Conservation (phyloP, 2,113 vertebrate genomes). For the Crocuta crocuta region DNA sequence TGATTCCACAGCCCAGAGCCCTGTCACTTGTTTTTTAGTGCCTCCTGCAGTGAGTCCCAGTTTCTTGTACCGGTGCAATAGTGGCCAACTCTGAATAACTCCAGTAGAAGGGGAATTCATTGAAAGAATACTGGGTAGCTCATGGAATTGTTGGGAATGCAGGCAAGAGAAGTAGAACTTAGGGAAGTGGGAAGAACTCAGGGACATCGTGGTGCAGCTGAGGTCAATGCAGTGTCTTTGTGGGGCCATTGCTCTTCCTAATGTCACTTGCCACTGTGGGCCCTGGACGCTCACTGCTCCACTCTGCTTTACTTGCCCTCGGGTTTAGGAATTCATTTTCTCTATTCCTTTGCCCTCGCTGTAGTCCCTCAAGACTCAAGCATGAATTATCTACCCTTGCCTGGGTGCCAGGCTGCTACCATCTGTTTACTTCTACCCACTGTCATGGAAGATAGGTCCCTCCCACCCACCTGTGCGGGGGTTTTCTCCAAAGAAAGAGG, state of each 20-base stretch:
- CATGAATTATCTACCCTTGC: constrained; percentile 11
- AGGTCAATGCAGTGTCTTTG: not conserved
- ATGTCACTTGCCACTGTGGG: not conserved
- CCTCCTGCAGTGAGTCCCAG: not conserved
- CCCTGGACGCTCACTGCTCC: not conserved
- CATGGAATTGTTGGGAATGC: not conserved
- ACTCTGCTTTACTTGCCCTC: not conserved
- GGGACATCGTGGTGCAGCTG: not conserved
- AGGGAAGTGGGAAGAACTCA: not conserved
- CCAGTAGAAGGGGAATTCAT: constrained; percentile 26
- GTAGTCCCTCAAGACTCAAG: not conserved
- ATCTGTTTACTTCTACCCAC: not conserved
- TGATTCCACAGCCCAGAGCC: not conserved
- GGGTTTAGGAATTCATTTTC: constrained; percentile 11
- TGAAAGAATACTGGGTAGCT: not conserved
- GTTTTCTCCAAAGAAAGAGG: not conserved
- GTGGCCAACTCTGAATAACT: not conserved
- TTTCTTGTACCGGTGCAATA: not conserved
- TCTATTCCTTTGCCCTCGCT: not conserved
- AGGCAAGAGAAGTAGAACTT: not conserved
- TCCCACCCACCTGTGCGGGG: not conserved
- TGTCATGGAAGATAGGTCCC: not conserved
- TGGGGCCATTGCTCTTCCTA: not conserved
- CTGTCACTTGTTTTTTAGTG: constrained; percentile 24
- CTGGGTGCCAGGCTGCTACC: not conserved